Evolutionary conservation across 2,888 invertebrate species (phyloP).

Genomic region (Drosophila anomelani): DNA sequence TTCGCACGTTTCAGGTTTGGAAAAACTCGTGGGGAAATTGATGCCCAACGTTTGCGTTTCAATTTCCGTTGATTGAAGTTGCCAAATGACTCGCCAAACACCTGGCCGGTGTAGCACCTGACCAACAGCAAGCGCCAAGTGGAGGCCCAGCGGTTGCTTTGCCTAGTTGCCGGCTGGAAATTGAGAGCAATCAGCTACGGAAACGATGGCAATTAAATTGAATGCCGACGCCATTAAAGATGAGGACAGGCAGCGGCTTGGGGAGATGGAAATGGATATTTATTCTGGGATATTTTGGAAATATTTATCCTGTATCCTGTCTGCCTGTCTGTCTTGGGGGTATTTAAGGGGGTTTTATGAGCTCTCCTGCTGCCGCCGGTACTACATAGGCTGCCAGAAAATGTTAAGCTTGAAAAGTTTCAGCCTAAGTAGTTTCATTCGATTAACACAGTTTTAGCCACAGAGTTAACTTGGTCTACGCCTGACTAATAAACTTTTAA

Average conservation of each 20-base stretch:
- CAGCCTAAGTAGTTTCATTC: conserved; percentile 47
- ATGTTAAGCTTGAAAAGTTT: conserved; percentile 36
- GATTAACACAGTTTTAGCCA: conserved; percentile 63
- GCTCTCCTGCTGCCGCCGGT: conserved; percentile 3
- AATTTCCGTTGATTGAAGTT: conserved; percentile 78
- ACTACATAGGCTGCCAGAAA: conserved; percentile 18
- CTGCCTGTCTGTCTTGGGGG: background rate
- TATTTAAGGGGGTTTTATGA: conserved; percentile 17
- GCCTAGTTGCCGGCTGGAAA: conserved; percentile 44
- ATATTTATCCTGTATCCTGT: conserved; percentile 15
- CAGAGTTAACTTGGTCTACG: conserved; percentile 52
- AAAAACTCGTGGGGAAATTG: conserved; percentile 11
- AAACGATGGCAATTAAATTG: conserved; percentile 73
- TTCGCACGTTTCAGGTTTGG: conserved; percentile 54
- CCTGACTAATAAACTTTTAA: conserved; percentile 67
- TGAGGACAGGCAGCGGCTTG: conserved; percentile 7
- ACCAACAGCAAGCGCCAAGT: background rate
- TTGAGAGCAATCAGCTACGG: conserved; percentile 49
- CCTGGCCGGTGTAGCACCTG: conserved; percentile 43
- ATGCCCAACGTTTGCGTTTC: conserved; percentile 60
- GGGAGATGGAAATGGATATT: conserved; percentile 18
- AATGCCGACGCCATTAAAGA: conserved; percentile 63
- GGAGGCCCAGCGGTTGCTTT: conserved; percentile 20
- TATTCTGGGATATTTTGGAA: conserved; percentile 37
- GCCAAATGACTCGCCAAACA: conserved; percentile 54